Conservation (phyloP, 1,140 invertebrate species). For the Druon quercuslanigerum region DNA sequence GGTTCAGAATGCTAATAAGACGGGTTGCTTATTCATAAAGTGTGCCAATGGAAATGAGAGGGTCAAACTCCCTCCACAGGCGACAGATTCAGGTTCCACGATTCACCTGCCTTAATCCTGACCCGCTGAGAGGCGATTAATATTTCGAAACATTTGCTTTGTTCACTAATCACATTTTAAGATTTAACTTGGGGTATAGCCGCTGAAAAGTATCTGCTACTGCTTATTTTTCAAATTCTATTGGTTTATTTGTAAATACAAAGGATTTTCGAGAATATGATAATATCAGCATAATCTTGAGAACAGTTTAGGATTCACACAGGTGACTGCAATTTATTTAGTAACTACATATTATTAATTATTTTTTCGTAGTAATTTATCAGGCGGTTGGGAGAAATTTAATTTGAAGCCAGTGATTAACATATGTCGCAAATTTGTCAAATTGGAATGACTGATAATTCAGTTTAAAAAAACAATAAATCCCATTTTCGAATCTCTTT, state of each 20-base stretch:
- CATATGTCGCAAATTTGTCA: no score
- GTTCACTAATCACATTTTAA: not conserved
- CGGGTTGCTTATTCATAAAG: not conserved
- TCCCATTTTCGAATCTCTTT: no score
- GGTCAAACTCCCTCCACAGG: slow-evolving; percentile 6
- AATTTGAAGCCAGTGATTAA: no score
- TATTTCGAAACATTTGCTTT: slow-evolving; percentile 16
- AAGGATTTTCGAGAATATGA: not conserved
- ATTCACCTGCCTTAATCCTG: slow-evolving; percentile 26
- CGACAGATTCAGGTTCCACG: not conserved
- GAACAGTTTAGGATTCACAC: no score
- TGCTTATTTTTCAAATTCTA: not conserved
- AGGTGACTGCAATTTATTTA: no score
- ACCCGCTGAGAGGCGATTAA: slow-evolving; percentile 18
- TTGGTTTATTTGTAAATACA: not conserved
- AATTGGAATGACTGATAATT: no score
- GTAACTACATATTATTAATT: no score
- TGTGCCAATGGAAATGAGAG: not conserved
- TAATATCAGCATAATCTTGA: no score
- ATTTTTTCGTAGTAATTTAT: no score
- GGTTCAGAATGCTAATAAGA: slow-evolving; percentile 17
- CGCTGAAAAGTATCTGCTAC: slow-evolving; percentile 11
- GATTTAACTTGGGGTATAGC: not conserved
- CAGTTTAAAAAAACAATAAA: no score
- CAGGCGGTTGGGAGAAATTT: no score